These are phyloP conservation scores for Morpho achilles DNA, from an alignment of 2,888 invertebrate species.

Conservation along the genomic window DNA sequence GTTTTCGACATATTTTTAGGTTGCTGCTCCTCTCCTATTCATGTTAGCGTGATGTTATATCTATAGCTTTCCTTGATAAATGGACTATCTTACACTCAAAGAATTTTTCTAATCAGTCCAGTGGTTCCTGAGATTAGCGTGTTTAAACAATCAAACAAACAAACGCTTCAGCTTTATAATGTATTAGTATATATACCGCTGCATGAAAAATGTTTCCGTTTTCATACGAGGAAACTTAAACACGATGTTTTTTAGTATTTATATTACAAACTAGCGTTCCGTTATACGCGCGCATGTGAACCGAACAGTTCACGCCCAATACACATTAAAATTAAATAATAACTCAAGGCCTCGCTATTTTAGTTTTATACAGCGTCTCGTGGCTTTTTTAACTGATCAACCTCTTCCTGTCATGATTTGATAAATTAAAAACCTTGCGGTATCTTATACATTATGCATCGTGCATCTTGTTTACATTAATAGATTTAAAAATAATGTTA, in stretches of 20 bases:
- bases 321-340: slow-evolving; percentile 71
- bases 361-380: slow-evolving; percentile 44
- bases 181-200: too few species aligned
- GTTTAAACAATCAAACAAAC: too few species aligned
- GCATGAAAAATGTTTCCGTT: too few species aligned
- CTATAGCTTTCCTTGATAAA: too few species aligned
- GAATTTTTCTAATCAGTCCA: too few species aligned
- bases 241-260: slow-evolving; percentile 13
- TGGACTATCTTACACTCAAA: too few species aligned
- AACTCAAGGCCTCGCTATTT: slow-evolving; percentile 69
- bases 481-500: neutral
- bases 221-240: slow-evolving; percentile 1
- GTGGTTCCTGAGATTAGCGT: too few species aligned
- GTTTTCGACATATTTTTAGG: too few species aligned
- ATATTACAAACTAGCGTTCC: slow-evolving; percentile 15
- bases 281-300: slow-evolving; percentile 18
- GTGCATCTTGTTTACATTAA: slow-evolving; percentile 3
- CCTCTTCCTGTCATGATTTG: slow-evolving; percentile 21
- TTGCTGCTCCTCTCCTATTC: too few species aligned
- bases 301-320: slow-evolving; percentile 36
- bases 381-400: slow-evolving; percentile 26
- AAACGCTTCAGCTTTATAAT: too few species aligned
- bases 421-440: slow-evolving; percentile 9
- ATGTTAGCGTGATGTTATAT: too few species aligned
- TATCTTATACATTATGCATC: slow-evolving; percentile 10